These are phyloP conservation scores for Homarus gammarus DNA, from an alignment of 2,888 invertebrate species.

Conservation along the genomic window DNA sequence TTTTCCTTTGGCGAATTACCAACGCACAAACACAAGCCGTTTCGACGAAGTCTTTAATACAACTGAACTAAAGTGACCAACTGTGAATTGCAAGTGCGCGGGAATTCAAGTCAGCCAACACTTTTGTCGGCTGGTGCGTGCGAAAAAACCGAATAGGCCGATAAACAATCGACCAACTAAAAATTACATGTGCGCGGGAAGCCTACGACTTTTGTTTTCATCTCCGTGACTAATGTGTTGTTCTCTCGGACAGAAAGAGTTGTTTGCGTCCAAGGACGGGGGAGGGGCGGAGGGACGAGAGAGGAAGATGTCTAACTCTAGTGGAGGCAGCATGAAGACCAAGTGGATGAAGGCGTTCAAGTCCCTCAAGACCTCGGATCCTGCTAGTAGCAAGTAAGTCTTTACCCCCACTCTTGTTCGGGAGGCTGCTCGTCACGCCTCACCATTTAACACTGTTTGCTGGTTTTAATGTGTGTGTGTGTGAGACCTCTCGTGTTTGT, in stretches of 20 bases:
- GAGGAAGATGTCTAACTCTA: conserved; percentile 90
- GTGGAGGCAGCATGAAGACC: conserved; percentile 86
- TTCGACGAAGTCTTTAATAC: too few relatives aligned
- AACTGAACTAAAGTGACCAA: too few relatives aligned
- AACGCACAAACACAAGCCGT: too few relatives aligned
- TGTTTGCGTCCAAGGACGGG: conserved; percentile 89
- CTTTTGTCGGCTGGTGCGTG: too few relatives aligned
- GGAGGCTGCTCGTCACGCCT: neutral
- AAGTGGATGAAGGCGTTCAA: conserved; percentile 99
- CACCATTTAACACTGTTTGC: neutral
- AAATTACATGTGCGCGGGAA: too few relatives aligned
- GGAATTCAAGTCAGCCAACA: too few relatives aligned
- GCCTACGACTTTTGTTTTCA: too few relatives aligned
- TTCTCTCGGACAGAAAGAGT: conserved; percentile 81
- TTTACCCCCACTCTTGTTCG: neutral
- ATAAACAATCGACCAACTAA: too few relatives aligned
- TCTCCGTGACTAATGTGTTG: too few relatives aligned
- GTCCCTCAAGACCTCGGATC: conserved; percentile 85
- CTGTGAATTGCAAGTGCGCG: too few relatives aligned
- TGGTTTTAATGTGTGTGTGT: conserved; percentile 39
- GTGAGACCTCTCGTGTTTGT: conserved; percentile 46
- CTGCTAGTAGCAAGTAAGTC: conserved; percentile 58
- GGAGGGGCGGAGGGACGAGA: conserved; percentile 83
- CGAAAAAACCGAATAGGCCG: too few relatives aligned
- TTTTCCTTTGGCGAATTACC: too few relatives aligned